Conservation (phyloP, 1,140 invertebrate species). For the Leptinotarsa texana region DNA sequence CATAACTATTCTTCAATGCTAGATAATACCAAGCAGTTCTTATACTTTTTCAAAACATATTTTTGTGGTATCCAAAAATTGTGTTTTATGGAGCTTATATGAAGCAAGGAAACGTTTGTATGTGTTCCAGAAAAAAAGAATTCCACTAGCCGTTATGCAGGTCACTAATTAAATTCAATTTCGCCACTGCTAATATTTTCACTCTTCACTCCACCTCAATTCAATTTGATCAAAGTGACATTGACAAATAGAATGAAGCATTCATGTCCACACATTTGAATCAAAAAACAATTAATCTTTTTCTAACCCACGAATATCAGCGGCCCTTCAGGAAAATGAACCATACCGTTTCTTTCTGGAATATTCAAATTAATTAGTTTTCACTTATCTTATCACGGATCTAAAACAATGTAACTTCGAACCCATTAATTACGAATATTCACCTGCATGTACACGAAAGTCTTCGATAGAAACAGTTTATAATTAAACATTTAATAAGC, state of each 20-base stretch:
- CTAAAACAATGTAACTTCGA: conserved; percentile 19
- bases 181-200: conserved; percentile 2
- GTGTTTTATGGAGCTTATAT: no score
- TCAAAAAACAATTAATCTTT: conserved; percentile 15
- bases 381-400: conserved; percentile 21
- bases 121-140: no score
- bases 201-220: not conserved
- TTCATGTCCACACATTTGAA: conserved; percentile 12
- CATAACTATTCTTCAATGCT: no score
- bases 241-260: conserved; percentile 3
- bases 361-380: conserved; percentile 28
- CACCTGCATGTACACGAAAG: conserved; percentile 20
- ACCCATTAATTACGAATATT: conserved; percentile 15
- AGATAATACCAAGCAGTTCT: no score
- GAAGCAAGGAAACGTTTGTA: no score
- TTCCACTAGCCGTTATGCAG: no score
- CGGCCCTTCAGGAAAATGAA: not conserved
- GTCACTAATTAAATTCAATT: not conserved
- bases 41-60: no score
- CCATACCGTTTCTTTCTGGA: conserved; percentile 2
- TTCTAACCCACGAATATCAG: conserved; percentile 4
- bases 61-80: no score
- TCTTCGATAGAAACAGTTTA: conserved; percentile 7
- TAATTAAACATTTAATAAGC: conserved; percentile 26
- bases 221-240: conserved; percentile 5